Base-by-base conservation (phyloP, 2,888 invertebrate species). In the Sylvicola cinctus region DNA sequence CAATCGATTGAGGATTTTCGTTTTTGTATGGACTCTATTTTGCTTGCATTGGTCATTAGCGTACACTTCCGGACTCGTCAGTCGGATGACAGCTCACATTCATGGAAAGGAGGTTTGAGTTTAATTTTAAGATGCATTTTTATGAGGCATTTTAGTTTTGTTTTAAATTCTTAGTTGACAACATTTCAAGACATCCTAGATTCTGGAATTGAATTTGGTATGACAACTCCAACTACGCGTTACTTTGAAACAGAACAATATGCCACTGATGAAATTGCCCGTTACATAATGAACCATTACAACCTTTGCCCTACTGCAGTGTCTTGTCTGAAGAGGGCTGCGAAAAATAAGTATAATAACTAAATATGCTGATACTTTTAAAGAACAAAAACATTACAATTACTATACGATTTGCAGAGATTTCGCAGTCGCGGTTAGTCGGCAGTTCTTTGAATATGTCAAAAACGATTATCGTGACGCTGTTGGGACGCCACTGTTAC, bases 221-320 rank as follows among this genome's bases (percentile, higher is more conserved):
- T 36, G 36, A 31, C 31, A 20, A 4, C 5, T 17, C n/a, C 28
- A 14, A 36, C 32, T 5, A 36, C 32, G 7, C 11, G 32, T 20
- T 32, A 32, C 32, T 36, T 32, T 11, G n/a, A 16, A 6, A 26
- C 16, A 10, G 20, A 13, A n/a, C n/a, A 32, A 6, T 36, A 26
- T 28, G 27, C n/a, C 4, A n/a, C 10, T 10, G 29, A 36, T 20
- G 15, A 28, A 11, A 5, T 28, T n/a, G 28, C 28, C n/a, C 10
- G 4, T 4, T 13, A 28, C 6, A 13, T 28, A 12, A 16, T 31
- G 16, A 26, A 27, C 25, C 16, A 31, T 12, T 35, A 26, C 25
- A 20, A 31, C 14, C 14, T 31, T 10, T 35, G 35, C 12, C n/a
- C 23, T 2, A 16, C 31, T 11, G 31, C 25, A 7, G 14, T 13